These are phyloP conservation scores for Melitaea athalia DNA, from an alignment of 2,888 invertebrate genomes.

Conservation along the genomic window DNA sequence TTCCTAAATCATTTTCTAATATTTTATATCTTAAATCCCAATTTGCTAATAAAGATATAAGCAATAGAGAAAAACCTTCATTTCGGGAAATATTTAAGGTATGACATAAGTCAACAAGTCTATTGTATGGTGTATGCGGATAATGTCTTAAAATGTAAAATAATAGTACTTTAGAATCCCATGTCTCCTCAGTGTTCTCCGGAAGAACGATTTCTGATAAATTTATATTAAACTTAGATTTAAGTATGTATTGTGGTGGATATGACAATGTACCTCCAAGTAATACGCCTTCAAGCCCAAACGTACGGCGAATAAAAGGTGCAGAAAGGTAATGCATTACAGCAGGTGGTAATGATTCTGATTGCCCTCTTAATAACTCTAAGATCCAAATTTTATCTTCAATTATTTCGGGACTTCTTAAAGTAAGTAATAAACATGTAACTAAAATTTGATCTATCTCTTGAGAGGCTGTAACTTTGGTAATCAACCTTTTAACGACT, in stretches of 20 bases:
- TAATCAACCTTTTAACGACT: constrained; percentile 56
- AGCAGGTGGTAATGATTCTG: constrained; percentile 59
- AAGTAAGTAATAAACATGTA: constrained; percentile 59
- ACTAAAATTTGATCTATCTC: constrained; percentile 68
- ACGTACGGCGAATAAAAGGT: constrained; percentile 58
- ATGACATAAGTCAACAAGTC: constrained; percentile 63
- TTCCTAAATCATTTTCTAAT: constrained; percentile 58
- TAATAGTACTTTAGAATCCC: constrained; percentile 74
- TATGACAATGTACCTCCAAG: constrained; percentile 57
- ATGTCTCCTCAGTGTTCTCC: constrained; percentile 74
- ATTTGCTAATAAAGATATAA: constrained; percentile 65
- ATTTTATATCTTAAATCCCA: constrained; percentile 73
- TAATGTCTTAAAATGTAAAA: constrained; percentile 69
- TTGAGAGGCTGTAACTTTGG: constrained; percentile 61
- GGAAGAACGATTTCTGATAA: constrained; percentile 68
- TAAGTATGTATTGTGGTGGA: constrained; percentile 69
- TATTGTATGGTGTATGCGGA: constrained; percentile 60
- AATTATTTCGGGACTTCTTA: constrained; percentile 51
- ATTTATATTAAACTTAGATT: constrained; percentile 72
- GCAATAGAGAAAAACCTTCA: constrained; percentile 70
- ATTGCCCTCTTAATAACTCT: constrained; percentile 63
- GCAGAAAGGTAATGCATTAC: constrained; percentile 59
- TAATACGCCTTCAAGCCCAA: constrained; percentile 56
- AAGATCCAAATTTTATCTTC: constrained; percentile 56
- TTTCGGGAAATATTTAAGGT: constrained; percentile 65